Conservation (phyloP, 2,113 vertebrate genomes). For the Indicator maculatus region DNA sequence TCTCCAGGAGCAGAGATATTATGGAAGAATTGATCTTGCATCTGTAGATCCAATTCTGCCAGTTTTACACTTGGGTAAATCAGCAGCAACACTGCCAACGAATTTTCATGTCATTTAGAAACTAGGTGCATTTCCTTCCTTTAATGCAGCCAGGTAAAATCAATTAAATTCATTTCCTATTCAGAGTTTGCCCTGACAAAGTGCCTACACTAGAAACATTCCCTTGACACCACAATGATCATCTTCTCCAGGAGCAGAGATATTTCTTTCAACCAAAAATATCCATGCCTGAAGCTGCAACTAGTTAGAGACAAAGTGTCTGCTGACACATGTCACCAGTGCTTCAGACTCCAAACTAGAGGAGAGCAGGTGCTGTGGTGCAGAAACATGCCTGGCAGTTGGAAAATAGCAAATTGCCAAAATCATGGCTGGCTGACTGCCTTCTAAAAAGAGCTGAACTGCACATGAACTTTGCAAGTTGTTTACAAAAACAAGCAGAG, state of each 20-base stretch:
- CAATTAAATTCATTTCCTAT: not conserved
- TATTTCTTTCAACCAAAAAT: constrained; percentile 63
- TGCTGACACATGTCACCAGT: constrained; percentile 59
- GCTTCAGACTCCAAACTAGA: constrained; percentile 30
- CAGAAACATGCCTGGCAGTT: constrained; percentile 24
- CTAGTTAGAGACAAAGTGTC: constrained; percentile 27
- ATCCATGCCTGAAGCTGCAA: constrained; percentile 36
- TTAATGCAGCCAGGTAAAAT: not conserved
- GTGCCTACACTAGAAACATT: not conserved
- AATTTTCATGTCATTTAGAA: not conserved
- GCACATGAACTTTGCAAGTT: constrained; percentile 32
- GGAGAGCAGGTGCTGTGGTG: constrained; percentile 50
- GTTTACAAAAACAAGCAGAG: constrained; percentile 55
- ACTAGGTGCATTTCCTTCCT: not conserved
- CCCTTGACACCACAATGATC: not conserved
- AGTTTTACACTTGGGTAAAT: not conserved
- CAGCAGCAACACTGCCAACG: not conserved
- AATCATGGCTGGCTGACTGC: constrained; percentile 39
- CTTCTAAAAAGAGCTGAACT: constrained; percentile 67
- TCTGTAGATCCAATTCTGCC: not conserved
- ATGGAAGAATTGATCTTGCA: not conserved
- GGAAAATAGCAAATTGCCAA: constrained; percentile 42
- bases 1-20: constrained; percentile 14
- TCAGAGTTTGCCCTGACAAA: not conserved
- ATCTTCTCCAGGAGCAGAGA: constrained; percentile 5